phyloP scores from a whole-genome alignment of 2,113 vertebrate genomes.

The Bubo blakistoni region DNA sequence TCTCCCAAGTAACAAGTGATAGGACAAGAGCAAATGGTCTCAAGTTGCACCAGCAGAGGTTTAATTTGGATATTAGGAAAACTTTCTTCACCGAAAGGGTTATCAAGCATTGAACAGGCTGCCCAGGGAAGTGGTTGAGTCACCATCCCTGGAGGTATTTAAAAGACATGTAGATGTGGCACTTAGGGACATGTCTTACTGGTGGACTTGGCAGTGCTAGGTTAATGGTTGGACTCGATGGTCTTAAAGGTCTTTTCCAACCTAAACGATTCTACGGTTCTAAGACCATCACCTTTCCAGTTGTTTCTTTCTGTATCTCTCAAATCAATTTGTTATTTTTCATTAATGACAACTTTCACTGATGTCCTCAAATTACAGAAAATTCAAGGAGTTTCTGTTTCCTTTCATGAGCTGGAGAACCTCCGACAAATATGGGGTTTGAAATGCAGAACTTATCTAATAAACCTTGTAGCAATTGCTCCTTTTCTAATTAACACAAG shows the following conservation, averaged over 20 bases:
- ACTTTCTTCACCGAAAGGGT: neutral
- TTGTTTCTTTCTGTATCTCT: neutral
- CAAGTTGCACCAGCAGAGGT: neutral
- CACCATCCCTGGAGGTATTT: neutral
- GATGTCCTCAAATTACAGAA: neutral
- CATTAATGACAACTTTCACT: neutral
- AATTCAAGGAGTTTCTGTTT: neutral
- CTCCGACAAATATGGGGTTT: neutral
- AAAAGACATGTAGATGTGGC: neutral
- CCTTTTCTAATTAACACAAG: constrained; percentile 50
- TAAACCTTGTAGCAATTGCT: constrained; percentile 30
- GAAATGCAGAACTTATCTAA: neutral
- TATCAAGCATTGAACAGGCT: neutral
- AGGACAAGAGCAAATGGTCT: too few species aligned
- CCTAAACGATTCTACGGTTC: neutral
- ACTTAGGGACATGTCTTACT: neutral
- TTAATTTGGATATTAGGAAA: neutral
- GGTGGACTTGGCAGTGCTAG: neutral
- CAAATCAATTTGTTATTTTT: neutral
- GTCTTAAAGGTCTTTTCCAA: neutral
- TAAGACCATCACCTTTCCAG: neutral
- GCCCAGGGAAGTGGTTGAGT: neutral
- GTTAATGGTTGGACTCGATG: neutral
- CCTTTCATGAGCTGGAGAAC: neutral
- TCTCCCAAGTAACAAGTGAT: too few species aligned